phyloP scores from a whole-genome alignment of 2,797 vertebrate species.

The Gallirallus australis region DNA sequence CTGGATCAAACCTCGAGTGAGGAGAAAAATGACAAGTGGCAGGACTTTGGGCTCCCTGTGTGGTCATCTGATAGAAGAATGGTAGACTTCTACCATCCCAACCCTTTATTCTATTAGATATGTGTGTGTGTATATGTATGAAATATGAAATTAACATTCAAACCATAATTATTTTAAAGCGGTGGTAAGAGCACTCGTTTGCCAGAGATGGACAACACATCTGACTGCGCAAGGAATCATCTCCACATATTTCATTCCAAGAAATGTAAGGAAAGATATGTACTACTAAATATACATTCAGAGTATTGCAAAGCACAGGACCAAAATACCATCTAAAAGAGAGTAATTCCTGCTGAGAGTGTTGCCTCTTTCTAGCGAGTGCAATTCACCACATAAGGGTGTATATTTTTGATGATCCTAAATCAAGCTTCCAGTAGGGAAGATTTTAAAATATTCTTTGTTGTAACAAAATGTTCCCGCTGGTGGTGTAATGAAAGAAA shows the following conservation, averaged over 20 bases:
- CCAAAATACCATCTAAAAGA: not conserved
- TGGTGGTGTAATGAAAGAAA: constrained; percentile 41
- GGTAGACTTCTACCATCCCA: not conserved
- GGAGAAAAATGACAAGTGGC: not conserved
- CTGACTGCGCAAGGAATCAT: not conserved
- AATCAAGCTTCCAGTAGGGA: constrained; percentile 41
- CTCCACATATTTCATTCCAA: not conserved
- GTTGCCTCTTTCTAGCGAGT: not conserved
- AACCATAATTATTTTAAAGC: not conserved
- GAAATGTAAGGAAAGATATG: not conserved
- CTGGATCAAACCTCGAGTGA: not conserved
- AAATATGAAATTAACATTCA: not conserved
- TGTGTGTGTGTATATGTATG: not conserved
- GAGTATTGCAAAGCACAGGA: not conserved
- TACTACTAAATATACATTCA: not conserved
- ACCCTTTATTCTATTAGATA: not conserved
- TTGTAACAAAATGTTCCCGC: constrained; percentile 63
- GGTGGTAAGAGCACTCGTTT: not conserved
- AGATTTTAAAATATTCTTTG: constrained; percentile 59
- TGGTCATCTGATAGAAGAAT: not conserved
- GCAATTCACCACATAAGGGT: not conserved
- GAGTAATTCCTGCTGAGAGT: not conserved
- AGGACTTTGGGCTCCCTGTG: not conserved
- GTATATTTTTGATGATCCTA: constrained; percentile 32
- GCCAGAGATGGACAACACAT: not conserved